These are phyloP conservation scores for Eumacrocentrus americanus DNA, from an alignment of 2,888 invertebrate genomes.

Conservation along the genomic window DNA sequence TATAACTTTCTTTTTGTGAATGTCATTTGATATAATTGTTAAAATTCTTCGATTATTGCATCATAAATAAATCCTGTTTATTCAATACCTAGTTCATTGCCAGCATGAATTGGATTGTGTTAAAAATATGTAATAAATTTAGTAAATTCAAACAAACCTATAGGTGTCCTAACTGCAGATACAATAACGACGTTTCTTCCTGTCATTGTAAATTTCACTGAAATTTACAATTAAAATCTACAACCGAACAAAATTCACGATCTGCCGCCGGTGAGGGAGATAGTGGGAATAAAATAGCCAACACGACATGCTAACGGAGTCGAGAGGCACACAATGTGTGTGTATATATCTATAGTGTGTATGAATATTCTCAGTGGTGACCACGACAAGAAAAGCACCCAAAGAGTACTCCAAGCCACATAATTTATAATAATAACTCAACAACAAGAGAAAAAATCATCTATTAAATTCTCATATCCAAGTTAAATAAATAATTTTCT, in stretches of 20 bases:
- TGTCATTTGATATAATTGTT: not conserved
- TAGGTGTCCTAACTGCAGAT: conserved; percentile 82
- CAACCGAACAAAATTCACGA: conserved; percentile 22
- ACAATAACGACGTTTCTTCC: conserved; percentile 71
- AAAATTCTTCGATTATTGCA: not conserved
- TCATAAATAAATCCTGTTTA: not conserved
- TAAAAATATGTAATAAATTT: not conserved
- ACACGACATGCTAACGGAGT: too few species aligned
- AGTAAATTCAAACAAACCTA: conserved; percentile 67
- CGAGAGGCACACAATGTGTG: too few species aligned
- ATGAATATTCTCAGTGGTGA: too few species aligned
- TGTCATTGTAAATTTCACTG: conserved; percentile 45
- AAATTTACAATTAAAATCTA: conserved; percentile 25
- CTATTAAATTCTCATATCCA: too few species aligned
- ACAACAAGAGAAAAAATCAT: too few species aligned
- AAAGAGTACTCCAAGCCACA: too few species aligned
- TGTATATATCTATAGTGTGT: too few species aligned
- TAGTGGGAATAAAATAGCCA: conserved; percentile 38
- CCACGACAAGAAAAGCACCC: too few species aligned
- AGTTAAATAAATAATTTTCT: too few species aligned
- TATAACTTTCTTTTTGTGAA: not conserved
- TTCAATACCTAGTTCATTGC: too few species aligned
- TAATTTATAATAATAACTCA: too few species aligned
- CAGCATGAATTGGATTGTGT: conserved; percentile 29
- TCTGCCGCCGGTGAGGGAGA: conserved; percentile 38